These are phyloP conservation scores for Meiosimyza platycephala DNA, from an alignment of 2,888 invertebrate genomes.

Conservation along the genomic window DNA sequence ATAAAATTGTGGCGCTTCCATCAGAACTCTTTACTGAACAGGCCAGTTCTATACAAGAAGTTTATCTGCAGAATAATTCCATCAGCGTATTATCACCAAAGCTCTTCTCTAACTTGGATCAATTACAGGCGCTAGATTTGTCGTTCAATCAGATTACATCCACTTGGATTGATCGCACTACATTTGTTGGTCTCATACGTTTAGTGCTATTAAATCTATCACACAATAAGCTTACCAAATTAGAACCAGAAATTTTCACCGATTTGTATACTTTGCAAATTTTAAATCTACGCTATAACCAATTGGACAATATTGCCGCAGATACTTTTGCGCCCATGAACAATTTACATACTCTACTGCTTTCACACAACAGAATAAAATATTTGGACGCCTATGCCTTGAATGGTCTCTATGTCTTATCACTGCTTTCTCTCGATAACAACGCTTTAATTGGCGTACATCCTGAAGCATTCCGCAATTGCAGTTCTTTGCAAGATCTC, in stretches of 20 bases:
- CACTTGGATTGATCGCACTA: constrained; percentile 85
- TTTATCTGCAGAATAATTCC: constrained; percentile 91
- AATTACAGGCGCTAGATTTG: constrained; percentile 83
- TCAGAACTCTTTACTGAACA: constrained; percentile 86
- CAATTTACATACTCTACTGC: constrained; percentile 87
- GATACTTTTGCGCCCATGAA: constrained; percentile 92
- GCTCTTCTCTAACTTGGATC: constrained; percentile 86
- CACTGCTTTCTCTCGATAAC: constrained; percentile 85
- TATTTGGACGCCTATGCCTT: constrained; percentile 87
- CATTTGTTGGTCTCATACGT: constrained; percentile 88
- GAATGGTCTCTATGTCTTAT: constrained; percentile 88
- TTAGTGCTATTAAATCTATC: constrained; percentile 88
- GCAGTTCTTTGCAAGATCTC: constrained; percentile 89
- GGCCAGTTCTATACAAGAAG: constrained; percentile 83
- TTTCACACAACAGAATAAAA: constrained; percentile 87
- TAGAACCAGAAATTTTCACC: constrained; percentile 86
- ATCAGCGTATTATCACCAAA: constrained; percentile 87
- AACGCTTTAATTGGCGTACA: constrained; percentile 87
- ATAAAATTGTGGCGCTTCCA: constrained; percentile 89
- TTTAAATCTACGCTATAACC: constrained; percentile 86
- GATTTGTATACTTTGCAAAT: constrained; percentile 88
- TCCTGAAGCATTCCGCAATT: constrained; percentile 89
- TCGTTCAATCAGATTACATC: constrained; percentile 88
- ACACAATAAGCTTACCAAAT: constrained; percentile 82
- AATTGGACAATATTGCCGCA: constrained; percentile 84